Base-by-base conservation (phyloP, 2,888 invertebrate genomes). In the Ceraclea dissimilis region DNA sequence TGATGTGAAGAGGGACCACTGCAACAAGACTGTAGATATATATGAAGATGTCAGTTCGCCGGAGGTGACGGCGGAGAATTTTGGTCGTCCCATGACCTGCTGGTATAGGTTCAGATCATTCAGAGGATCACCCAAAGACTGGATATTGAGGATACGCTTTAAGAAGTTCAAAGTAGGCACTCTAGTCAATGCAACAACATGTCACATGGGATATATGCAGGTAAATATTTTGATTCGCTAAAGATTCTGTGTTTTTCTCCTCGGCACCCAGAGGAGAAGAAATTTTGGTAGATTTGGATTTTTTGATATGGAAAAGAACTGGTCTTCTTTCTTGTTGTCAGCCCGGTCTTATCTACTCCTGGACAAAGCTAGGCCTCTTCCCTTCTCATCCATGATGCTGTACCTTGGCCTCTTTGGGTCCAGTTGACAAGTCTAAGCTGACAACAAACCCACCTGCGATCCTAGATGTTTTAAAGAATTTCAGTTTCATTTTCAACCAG, bases 91-190 rank as follows among this genome's bases (percentile, higher is more conserved):
- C 2, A 81, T 93, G 71, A 90, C 90, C 60, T 94, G 93, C 71
- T 90, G 86, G 80, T 94, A 93, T 75, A 85, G 92, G 67, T 93
- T 94, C 75, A 82, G 92, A 61, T 89, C 90, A 17, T 87, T 92
- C 65, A 82, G 92, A 62, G 91, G 92, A 2, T 88, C 90, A 19
- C 88, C 92, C 1, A 85, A 91, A 63, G 93, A 93, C 73, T 93
- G 92, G 88, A 92, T 93, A 62, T 78, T 93, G 48, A 81, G 92
- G 65, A 86, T 93, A 64, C 82, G 92, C 63, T 93, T 93, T 78
- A 92, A 92, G 77, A 92, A 92, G 72, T 93, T 93, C 76, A 93
- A 93, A 80, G 90, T 93, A 57, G 93, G 93, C 17, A 85, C 84
- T 11, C 75, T 93, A 65, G 80, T 90, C 64, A 93, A 93, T 71